Conservation (phyloP, 2,888 invertebrate genomes). For the Physocephala rufipes region DNA sequence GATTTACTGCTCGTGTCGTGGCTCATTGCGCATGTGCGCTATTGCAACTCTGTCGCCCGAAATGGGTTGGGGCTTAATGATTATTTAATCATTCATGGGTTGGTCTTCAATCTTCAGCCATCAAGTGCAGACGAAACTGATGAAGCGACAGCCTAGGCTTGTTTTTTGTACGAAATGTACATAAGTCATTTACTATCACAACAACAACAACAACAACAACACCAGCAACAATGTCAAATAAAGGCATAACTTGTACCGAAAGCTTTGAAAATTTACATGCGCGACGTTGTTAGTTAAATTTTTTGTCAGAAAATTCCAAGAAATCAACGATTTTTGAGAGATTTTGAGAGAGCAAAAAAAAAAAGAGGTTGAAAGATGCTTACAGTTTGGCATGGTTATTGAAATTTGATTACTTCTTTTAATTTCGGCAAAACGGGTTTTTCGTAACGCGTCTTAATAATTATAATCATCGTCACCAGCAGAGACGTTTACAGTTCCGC, state of each 20-base stretch:
- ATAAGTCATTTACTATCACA: slow-evolving; percentile 8
- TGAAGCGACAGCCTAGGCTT: slow-evolving; percentile 17
- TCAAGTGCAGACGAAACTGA: slow-evolving; percentile 37
- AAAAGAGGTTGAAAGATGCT: slow-evolving; percentile 12
- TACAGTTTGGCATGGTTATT: slow-evolving; percentile 2
- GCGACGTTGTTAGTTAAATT: slow-evolving; percentile 20
- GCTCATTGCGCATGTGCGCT: neutral
- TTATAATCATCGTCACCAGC: slow-evolving; percentile 8
- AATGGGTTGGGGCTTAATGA: slow-evolving; percentile 35
- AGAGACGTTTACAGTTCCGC: neutral
- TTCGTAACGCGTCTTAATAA: slow-evolving; percentile 24
- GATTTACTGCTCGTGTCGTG: neutral
- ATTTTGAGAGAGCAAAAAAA: slow-evolving; percentile 15
- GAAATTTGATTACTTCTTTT: slow-evolving; percentile 14
- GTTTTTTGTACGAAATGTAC: slow-evolving; percentile 5
- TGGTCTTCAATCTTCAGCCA: slow-evolving; percentile 36
- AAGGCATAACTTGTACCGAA: slow-evolving; percentile 17
- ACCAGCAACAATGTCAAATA: neutral
- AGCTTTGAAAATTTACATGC: slow-evolving; percentile 30
- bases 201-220: slow-evolving; percentile 17
- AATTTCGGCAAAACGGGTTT: slow-evolving; percentile 32
- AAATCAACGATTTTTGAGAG: no score
- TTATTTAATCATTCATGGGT: slow-evolving; percentile 30
- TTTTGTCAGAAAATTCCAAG: slow-evolving; percentile 7
- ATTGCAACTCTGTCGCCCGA: neutral